Evolutionary conservation across 2,888 invertebrate genomes (phyloP), one percentile per base, ranked within the genome.

Genomic region (Parthenolecanium corni): DNA sequence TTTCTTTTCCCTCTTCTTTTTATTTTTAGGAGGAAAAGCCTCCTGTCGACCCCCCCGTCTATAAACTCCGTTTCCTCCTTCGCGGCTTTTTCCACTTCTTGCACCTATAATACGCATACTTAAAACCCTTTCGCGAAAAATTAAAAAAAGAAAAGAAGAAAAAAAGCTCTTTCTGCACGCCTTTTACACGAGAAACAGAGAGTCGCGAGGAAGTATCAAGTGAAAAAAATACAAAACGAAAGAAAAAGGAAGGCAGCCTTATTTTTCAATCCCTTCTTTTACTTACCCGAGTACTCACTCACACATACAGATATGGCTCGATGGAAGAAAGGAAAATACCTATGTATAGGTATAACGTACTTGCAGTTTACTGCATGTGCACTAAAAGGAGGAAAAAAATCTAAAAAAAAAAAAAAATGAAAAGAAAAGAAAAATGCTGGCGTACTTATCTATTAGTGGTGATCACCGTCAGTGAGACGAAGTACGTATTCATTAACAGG

Each of bases 41-140:
- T 52, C 52, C 9, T 16, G 47, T 57, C 25, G 23, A 18, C 46
- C 18, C 12, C 12, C 16, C 14, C 56, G 46, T 44, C 21, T 9
- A 31, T 9, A n/a, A n/a, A 31, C 31, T 31, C 31, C 31, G 31
- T 56, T 24, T 21, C 51, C 6, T 21, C 49, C 46, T 57, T 49
- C 49, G 38, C 58, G 23, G 47, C 58, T 58, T 49, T 58, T 49
- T 58, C 58, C 49, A 49, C 58, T 58, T 58, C 49, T 58, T 58
- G 58, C 58, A 58, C 58, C 58, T 58, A 47, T 58, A 58, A 58
- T 58, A 58, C 49, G 58, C 47, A 49, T 49, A 58, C 58, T 58
- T 58, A 36, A 31, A 58, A 58, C 58, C 58, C 58, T 58, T 58
- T 49, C 58, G 58, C 58, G 58, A 49, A 58, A 58, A 31, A 31